Evolutionary conservation across 2,113 vertebrate species (phyloP), one percentile per base, ranked within the genome.

Genomic region (Lonchura striata): DNA sequence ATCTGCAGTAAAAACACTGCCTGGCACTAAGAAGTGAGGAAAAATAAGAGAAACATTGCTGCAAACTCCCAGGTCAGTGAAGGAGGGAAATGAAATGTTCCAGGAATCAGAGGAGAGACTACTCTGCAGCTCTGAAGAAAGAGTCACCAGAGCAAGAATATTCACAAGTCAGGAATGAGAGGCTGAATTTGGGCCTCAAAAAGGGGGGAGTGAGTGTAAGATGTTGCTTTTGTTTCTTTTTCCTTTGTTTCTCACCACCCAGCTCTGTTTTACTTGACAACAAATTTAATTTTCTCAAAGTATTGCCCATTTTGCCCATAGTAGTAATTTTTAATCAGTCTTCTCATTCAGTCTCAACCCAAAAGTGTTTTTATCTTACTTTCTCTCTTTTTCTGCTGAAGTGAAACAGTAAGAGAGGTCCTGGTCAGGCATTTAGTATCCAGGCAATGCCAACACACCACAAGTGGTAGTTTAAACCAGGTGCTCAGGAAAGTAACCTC

Each of bases 51-150:
- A 37, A 88, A 33, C 6, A 33, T 19, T 1, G 5, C 22, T 66
- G 22, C 17, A 49, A 44, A 18, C 7, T 53, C 17, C 7, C 10
- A 28, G 5, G 35, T 71, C 22, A 66, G 12, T 42, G 63, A 54
- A 79, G 46, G 5, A 79, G 31, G 41, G 30, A 49, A n/a, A 3
- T 0, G 2, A 60, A 15, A 6, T 59, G 7, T 41, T 50, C 3
- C 33, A 59, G 23, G 30, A 12, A 4, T 19, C 0, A 0, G 13
- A 22, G 8, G 7, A 66, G 47, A 74, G 30, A n/a, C 2, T 66
- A 5, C 19, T 35, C 11, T 82, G 13, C 15, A 75, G 23, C 7
- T 61, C 4, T n/a, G 74, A 41, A 49, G 24, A n/a, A 75, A 31
- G n/a, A 24, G 7, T 52, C 8, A 23, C 3, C 3, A 44, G 52